Evolutionary conservation across 1,140 invertebrate species (phyloP).

Genomic region (Drosophila tsacasi): DNA sequence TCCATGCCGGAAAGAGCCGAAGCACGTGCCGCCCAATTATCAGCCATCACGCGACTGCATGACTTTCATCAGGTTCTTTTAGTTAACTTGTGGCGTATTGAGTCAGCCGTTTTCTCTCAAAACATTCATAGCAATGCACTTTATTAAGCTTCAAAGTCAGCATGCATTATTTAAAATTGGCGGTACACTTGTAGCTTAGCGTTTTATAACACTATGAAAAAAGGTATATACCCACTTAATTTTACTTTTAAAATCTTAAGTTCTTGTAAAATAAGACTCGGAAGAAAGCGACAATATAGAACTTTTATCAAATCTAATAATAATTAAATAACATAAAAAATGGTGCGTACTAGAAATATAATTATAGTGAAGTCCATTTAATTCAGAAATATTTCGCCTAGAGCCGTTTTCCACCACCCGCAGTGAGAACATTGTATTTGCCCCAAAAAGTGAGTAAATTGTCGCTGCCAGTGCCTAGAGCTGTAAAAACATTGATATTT

Average conservation of each 20-base stretch:
- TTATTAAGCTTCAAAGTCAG: neutral
- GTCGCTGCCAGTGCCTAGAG: neutral
- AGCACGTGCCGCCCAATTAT: conserved; percentile 66
- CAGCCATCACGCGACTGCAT: conserved; percentile 54
- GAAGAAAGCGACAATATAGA: neutral
- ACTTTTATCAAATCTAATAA: too few species aligned
- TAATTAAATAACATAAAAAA: too few species aligned
- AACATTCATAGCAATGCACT: neutral
- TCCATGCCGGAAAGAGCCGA: conserved; percentile 45
- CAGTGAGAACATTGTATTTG: neutral
- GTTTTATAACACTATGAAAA: neutral
- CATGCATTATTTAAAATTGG: conserved; percentile 1
- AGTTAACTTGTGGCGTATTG: neutral
- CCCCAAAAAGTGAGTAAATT: neutral
- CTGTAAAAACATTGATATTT: too few species aligned
- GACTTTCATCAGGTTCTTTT: conserved; percentile 20
- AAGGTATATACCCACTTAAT: neutral
- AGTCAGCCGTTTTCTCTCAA: neutral
- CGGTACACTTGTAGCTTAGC: neutral
- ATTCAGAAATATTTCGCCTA: too few species aligned
- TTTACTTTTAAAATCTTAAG: too few species aligned
- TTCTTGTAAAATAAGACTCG: neutral
- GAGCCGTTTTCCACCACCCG: neutral
- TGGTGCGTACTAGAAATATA: too few species aligned
- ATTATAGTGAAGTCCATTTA: too few species aligned